Evolutionary conservation across 2,113 vertebrate genomes (phyloP).

Genomic region (Syrmaticus mikado): DNA sequence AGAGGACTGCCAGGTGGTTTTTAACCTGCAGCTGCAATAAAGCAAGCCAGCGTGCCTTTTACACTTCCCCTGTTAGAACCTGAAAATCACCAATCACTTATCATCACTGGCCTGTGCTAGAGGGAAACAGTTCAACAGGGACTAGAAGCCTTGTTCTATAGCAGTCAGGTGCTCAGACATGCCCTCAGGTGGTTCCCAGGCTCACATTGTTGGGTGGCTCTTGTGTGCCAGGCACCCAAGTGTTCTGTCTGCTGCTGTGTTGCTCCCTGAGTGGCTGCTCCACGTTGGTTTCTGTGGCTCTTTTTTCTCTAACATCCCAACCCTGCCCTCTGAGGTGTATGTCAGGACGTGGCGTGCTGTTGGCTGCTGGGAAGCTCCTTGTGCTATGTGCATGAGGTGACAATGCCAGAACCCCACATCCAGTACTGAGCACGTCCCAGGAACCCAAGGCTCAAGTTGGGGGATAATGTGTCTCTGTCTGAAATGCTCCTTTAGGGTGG

Average conservation of each 20-base stretch:
- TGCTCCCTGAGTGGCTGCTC: background rate
- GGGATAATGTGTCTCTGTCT: background rate
- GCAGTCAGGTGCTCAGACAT: background rate
- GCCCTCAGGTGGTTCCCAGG: background rate
- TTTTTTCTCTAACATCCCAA: background rate
- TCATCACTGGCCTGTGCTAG: background rate
- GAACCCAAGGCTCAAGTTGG: background rate
- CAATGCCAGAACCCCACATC: background rate
- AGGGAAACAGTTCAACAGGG: background rate
- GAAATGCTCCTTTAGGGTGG: background rate
- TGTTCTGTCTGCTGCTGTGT: background rate
- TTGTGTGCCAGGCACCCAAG: background rate
- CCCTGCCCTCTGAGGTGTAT: background rate
- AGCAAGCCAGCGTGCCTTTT: background rate
- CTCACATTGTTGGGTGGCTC: background rate
- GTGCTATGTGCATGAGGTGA: background rate
- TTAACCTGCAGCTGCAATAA: background rate
- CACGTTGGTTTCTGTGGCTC: background rate
- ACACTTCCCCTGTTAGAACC: background rate
- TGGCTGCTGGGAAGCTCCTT: background rate
- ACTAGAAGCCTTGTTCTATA: background rate
- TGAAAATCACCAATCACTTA: background rate
- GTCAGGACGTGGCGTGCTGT: background rate
- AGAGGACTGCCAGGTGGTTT: background rate
- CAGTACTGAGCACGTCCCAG: background rate